phyloP scores from a whole-genome alignment of 2,113 vertebrate species.

The Mormyrus iriodes region DNA sequence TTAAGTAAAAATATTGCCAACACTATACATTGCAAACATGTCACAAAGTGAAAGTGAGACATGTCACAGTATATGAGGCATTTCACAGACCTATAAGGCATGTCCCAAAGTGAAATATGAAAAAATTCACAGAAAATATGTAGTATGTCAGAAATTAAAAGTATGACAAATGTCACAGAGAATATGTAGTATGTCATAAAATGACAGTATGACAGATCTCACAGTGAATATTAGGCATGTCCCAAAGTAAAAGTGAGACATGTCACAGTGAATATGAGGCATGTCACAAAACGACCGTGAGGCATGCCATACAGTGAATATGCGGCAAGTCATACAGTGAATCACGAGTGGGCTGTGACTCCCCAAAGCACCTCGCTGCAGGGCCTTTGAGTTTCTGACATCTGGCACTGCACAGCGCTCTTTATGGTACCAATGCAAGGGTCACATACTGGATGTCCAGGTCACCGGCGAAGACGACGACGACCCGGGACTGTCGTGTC shows the following conservation, averaged over 20 bases:
- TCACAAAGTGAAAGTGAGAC: background rate
- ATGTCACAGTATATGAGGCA: background rate
- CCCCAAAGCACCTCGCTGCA: background rate
- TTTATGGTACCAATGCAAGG: background rate
- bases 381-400: background rate
- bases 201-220: background rate
- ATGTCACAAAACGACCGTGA: background rate
- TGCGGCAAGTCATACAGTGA: background rate
- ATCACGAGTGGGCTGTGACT: background rate
- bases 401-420: slow-evolving; percentile 18
- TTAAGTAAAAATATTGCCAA: too few relatives aligned
- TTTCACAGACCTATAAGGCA: background rate
- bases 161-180: background rate
- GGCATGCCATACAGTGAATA: background rate
- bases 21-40: too few relatives aligned
- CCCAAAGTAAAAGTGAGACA: background rate
- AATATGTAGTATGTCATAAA: background rate
- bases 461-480: slow-evolving; percentile 85
- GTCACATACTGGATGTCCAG: slow-evolving; percentile 81
- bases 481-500: slow-evolving; percentile 74
- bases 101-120: background rate
- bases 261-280: background rate
- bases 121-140: too few relatives aligned
- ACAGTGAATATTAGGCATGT: background rate
- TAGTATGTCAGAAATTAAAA: background rate